Conservation (phyloP, 2,797 vertebrate genomes). For the Remorina albescens region DNA sequence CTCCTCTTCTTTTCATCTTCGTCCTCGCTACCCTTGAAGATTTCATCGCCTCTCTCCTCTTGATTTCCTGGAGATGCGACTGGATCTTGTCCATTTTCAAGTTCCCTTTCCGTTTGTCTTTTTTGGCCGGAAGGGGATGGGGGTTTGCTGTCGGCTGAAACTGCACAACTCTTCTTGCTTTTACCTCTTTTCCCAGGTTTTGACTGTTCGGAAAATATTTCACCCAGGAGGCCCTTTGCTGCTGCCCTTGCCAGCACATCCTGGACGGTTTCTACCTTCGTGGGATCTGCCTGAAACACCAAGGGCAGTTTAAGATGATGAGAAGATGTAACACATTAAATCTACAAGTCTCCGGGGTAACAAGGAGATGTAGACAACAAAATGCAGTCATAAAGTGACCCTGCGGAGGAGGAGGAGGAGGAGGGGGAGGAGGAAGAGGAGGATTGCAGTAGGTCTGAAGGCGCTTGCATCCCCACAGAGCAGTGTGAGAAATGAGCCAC, state of each 20-base stretch:
- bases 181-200: constrained; percentile 78
- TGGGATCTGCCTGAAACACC: constrained; percentile 82
- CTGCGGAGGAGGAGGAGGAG: constrained; percentile 24
- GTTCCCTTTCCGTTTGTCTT: constrained; percentile 7
- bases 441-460: constrained; percentile 4
- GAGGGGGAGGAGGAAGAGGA: too few relatives aligned
- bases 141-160: constrained; percentile 40
- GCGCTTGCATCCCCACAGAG: constrained; percentile 27
- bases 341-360: constrained; percentile 35
- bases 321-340: constrained; percentile 51
- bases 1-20: constrained; percentile 41
- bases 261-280: constrained; percentile 84
- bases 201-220: constrained; percentile 76
- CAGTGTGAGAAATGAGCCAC: neutral
- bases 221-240: constrained; percentile 87
- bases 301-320: constrained; percentile 41
- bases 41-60: constrained; percentile 42
- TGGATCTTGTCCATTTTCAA: constrained; percentile 5
- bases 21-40: constrained; percentile 3
- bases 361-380: constrained; percentile 34
- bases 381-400: constrained; percentile 33
- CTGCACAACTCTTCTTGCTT: constrained; percentile 55
- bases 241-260: constrained; percentile 89
- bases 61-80: constrained; percentile 10
- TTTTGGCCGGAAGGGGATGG: constrained; percentile 45